These are phyloP conservation scores for Boulengerochromis microlepis DNA, from an alignment of 2,113 vertebrate genomes.

Conservation along the genomic window DNA sequence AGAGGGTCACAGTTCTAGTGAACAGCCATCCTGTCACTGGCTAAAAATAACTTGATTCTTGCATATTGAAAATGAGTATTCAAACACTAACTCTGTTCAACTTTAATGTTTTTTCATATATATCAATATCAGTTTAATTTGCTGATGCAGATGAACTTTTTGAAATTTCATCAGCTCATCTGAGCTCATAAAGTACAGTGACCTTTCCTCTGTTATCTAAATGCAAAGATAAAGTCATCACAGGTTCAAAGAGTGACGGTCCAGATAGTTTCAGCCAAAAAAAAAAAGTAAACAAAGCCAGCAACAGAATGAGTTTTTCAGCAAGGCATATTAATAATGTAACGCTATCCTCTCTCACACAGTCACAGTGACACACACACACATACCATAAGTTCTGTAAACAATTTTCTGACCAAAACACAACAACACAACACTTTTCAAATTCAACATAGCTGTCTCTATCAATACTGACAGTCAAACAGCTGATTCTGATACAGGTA, in stretches of 20 bases:
- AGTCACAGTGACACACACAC: background rate
- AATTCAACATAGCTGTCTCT: background rate
- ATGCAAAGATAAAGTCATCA: background rate
- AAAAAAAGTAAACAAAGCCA: background rate
- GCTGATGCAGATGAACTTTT: background rate
- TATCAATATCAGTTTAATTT: slow-evolving; percentile 2
- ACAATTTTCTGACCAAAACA: background rate
- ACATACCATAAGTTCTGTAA: background rate
- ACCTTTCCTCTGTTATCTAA: background rate
- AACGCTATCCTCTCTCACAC: background rate
- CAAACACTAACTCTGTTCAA: background rate
- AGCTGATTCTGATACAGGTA: background rate
- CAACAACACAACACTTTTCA: background rate
- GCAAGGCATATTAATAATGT: background rate
- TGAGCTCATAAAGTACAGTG: background rate
- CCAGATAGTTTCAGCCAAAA: slow-evolving; percentile 11
- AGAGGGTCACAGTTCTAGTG: background rate
- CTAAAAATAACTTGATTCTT: background rate
- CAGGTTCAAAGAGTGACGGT: background rate
- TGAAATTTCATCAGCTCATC: background rate
- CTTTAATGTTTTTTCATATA: background rate
- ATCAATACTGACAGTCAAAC: background rate
- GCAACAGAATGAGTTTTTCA: background rate
- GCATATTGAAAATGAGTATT: background rate
- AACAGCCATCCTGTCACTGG: background rate